Base-by-base conservation (phyloP, 2,797 vertebrate genomes). In the Austrolebias charrua region DNA sequence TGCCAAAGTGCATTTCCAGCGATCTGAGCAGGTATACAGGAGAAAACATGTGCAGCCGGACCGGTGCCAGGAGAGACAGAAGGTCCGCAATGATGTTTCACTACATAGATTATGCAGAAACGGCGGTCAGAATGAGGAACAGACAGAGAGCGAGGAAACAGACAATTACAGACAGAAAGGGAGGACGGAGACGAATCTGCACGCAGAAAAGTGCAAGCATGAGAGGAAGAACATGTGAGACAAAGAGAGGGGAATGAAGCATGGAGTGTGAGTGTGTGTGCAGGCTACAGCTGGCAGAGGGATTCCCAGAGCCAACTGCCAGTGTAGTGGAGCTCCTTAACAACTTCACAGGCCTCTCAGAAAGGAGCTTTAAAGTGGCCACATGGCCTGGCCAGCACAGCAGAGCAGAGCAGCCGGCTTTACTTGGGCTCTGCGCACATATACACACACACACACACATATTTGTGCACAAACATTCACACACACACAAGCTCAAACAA, bases 331-430 rank as follows among this genome's bases (percentile, higher is more conserved):
- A 92, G 91, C 91, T 93, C 91, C 91, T 93, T 92, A 92, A 93
- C 92, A 92, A 92, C 91, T 92, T 92, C 91, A 93, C 92, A 92
- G 91, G 89, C 90, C 87, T 87, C 91, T 90, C 89, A 92, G 88
- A 92, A 91, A 92, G 87, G 85, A 91, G 92, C 91, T 92, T 92
- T 92, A 93, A 92, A 93, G 92, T 90, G 90, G 88, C 92, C 91
- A 91, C 92, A 92, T 92, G 92, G 91, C 90, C 88, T 90, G 88
- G 91, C 88, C 92, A 90, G 86, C 90, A 89, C 85, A 85, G 88
- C 86, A 88, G 77, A 90, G 86, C 87, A 85, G 81, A 87, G 89
- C 87, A 88, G 86, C 84, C 85, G 86, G 91, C 91, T 90, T 92
- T 91, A 91, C 90, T 90, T 88, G 81, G 85, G 86, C 83, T 89